Conservation (phyloP, 2,113 vertebrate genomes). For the Excalfactoria chinensis region DNA sequence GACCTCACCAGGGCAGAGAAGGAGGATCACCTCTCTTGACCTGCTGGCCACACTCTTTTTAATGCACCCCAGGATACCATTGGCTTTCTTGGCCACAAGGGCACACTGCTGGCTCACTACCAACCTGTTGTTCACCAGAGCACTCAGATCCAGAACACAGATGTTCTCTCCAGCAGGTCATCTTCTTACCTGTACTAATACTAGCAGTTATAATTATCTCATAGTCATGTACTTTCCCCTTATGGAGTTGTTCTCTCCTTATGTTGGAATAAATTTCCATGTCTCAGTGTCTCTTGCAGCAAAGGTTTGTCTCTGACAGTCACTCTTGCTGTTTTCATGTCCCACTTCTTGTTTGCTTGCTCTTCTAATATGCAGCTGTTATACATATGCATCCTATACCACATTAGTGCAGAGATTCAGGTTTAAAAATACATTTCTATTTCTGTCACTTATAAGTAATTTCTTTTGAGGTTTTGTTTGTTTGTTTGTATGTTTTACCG, state of each 20-base stretch:
- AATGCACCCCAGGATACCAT: too few relatives aligned
- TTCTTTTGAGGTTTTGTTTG: neutral
- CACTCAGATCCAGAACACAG: too few relatives aligned
- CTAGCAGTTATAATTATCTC: neutral
- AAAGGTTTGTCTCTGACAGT: neutral
- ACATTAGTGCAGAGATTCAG: neutral
- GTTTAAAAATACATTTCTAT: neutral
- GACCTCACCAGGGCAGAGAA: too few relatives aligned
- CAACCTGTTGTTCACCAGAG: too few relatives aligned
- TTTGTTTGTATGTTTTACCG: neutral
- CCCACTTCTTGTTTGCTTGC: neutral
- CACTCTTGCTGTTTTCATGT: neutral
- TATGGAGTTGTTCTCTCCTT: neutral
- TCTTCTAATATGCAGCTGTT: neutral
- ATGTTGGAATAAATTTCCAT: neutral
- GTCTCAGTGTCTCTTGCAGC: neutral
- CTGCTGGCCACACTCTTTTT: too few relatives aligned
- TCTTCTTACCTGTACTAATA: too few relatives aligned
- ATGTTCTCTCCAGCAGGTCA: too few relatives aligned
- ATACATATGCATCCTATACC: neutral
- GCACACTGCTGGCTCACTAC: too few relatives aligned
- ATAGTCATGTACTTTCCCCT: neutral
- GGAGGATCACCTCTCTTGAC: too few relatives aligned
- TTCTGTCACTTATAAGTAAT: constrained; percentile 5
- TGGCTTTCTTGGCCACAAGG: too few relatives aligned